Evolutionary conservation across 2,797 vertebrate species (phyloP), one percentile per base, ranked within the genome.

Genomic region (Danio jaintianensis): DNA sequence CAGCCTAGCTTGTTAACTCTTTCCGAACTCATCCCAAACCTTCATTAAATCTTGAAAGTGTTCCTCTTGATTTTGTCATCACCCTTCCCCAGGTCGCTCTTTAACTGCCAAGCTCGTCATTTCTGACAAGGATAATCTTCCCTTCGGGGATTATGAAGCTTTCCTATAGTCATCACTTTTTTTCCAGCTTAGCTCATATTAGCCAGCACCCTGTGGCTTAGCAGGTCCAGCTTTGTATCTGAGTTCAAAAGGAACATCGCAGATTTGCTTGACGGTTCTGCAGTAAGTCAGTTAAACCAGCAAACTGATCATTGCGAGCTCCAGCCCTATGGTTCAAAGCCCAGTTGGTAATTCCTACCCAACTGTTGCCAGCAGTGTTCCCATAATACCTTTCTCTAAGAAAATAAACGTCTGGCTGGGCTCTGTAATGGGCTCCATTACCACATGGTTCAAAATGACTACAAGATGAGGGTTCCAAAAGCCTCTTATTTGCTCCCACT

Each of bases 91-190:
- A 62, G 73, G 40, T 83, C 82, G 82, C 80, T 83, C 75, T 87
- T 83, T 90, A 85, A 85, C 86, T 83, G 88, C 88, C 84, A 82
- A 88, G 86, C 90, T 90, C 67, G 86, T 92, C 88, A 89, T 90
- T 93, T 90, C 89, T 87, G 87, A 78, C 88, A 85, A 86, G 91
- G 90, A 92, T 94, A 92, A 94, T 91, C 92, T 92, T 88, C 86
- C 82, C 90, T 88, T 85, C 59, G 55, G 86, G 92, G 92, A 94
- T 93, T 93, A 93, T 83, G 75, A 88, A 91, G 89, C 89, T 93
- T 90, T 93, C 92, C 92, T 81, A 80, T 88, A 90, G 92, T 93
- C 93, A 93, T 94, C 92, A 93, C 85, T 93, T 92, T 93, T n/a
- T 91, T 85, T 87, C 87, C 88, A 90, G 91, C 89, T 93, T 92